A percentile compares a stretch with the other conserved stretches of the same genome.
These are phyloP conservation scores for Mungos mungo DNA, from an alignment of 2,113 vertebrate genomes.

Conservation along the genomic window DNA sequence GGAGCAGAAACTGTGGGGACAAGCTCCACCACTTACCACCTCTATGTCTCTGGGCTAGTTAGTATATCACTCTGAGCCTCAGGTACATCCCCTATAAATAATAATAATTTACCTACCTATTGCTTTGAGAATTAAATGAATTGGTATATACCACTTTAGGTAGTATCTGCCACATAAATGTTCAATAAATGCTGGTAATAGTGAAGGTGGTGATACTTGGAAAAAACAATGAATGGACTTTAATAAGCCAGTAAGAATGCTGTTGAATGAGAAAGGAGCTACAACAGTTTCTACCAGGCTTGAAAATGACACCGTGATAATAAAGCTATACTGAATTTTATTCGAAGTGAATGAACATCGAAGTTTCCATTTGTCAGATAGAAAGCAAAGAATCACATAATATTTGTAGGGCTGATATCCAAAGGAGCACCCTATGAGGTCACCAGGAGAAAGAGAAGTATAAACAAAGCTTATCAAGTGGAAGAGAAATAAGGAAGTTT, in stretches of 20 bases:
- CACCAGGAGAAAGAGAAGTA: not conserved
- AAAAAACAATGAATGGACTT: not conserved
- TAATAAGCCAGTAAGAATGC: not conserved
- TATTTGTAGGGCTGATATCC: not conserved
- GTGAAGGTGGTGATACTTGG: not conserved
- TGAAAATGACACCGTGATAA: not conserved
- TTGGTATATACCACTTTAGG: not conserved
- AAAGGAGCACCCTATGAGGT: not conserved
- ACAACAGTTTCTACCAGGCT: not conserved
- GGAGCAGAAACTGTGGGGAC: not conserved
- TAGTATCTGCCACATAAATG: not conserved
- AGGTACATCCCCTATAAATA: not conserved
- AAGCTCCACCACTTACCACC: not conserved
- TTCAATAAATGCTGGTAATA: not conserved
- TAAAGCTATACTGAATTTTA: not conserved
- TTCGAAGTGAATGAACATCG: not conserved
- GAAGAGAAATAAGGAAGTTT: not conserved
- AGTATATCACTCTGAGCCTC: not conserved
- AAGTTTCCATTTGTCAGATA: not conserved
- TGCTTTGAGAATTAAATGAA: not conserved
- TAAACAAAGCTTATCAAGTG: not conserved
- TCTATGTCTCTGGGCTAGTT: not conserved
- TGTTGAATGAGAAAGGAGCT: not conserved
- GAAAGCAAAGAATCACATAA: not conserved
- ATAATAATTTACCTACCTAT: not conserved